Base-by-base conservation (phyloP, 2,113 vertebrate genomes). In the Pelobates fuscus region DNA sequence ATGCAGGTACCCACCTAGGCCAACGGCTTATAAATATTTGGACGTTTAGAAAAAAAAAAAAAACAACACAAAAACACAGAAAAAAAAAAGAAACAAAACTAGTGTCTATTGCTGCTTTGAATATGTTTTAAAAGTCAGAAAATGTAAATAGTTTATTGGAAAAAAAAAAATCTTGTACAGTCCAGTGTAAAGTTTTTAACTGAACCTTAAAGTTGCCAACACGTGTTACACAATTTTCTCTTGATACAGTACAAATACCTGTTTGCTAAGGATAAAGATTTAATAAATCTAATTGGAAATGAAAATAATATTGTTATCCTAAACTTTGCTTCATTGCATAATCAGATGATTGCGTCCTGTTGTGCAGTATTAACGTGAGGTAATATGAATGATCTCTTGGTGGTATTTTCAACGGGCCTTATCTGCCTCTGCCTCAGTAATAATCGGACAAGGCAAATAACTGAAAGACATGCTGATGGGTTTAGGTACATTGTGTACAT, bases 101-200 rank as follows among this genome's bases (percentile, higher is more conserved):
- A 95, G 96, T 96, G 96, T 99, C 93, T 95, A 96, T 98, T 97
- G 96, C 97, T 99, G 96, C 96, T 98, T 98, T 94, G 90, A 92
- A 94, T 93, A 92, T 91, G 93, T 94, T 97, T 94, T 94, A 98
- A 69, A 92, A 98, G 93, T 99, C 94, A 95, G 95, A 98, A 96
- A 96, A 96, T 98, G 97, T 99, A 99, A 95, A 99, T 99, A 99
- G 94, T 98, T 98, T 99, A 99, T 98, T 94, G 88, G 62, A 24
- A 65, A 63, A 88, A 93, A 96, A 95, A 86, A 91, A 94, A 94
- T 93, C 96, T 95, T 99, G 96, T 99, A 98, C 96, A 99, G 97
- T 98, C 94, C 96, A 95, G 95, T 99, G 97, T 99, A 99, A 98
- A 99, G 96, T 99, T 99, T 99, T 97, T 99, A 99, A 98, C 72